Base-by-base conservation (phyloP, 1,140 invertebrate genomes). In the Pseudomyrmex sp. region DNA sequence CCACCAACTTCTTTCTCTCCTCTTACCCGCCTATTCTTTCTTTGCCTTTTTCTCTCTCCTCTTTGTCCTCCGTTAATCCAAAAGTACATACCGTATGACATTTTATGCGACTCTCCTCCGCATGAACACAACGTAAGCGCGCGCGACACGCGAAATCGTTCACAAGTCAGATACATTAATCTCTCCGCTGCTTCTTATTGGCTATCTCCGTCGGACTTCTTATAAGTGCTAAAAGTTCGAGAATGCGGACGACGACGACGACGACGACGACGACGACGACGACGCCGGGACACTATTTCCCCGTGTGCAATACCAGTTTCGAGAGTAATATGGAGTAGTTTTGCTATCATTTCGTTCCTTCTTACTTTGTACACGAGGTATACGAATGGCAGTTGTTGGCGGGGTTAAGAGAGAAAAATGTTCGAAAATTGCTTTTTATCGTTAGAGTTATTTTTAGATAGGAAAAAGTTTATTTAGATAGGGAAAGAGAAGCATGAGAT, bases 31-130 rank as follows among this genome's bases (percentile, higher is more conserved):
- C 69, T 44, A 26, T 52, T 52, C 58, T 35, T 35, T 18, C 54
- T 48, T 26, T 18, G 50, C 46, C 63, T 50, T n/a, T 73, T 61
- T 76, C 79, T 76, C 68, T 62, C 44, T 18, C 1, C 62, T 50
- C 59, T 77, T 58, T 77, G 66, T 12, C 82, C 62, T 15, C 82
- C 82, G 82, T 83, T 77, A 83, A 83, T 83, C 73, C 82, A 75
- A 58, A 83, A 83, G 73, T 83, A 83, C 62, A 20, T 72, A 70
- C 44, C 54, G n/a, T 80, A 72, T 80, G 76, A 80, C 76, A 80
- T 80, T 80, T 35, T 80, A 80, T 61, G 56, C 66, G 76, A 46
- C 62, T 76, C 52, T 59, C 50, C 35, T 35, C 35, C 50, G 70
- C n/a, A 61, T 62, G 65, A 48, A 26, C 59, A 35, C 73, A 76